Evolutionary conservation across 1,140 invertebrate genomes (phyloP).

Genomic region (Hestina assimilis): DNA sequence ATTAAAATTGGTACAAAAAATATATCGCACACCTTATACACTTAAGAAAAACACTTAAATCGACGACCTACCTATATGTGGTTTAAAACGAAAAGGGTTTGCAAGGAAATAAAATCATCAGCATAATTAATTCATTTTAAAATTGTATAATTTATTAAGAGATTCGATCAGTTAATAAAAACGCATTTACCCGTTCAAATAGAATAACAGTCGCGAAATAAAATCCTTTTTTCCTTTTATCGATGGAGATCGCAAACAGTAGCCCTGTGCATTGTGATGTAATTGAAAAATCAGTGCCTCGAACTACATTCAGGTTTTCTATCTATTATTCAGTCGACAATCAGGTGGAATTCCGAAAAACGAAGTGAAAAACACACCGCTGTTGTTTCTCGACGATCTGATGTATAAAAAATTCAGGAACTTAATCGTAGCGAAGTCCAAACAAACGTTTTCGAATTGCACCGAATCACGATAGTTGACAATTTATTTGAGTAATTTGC

Average conservation of each 20-base stretch:
- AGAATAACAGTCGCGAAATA: conserved; percentile 16
- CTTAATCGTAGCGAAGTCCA: conserved; percentile 62
- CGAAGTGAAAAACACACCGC: conserved; percentile 62
- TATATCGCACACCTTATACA: no score
- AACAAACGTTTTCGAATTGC: conserved; percentile 56
- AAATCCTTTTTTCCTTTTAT: conserved; percentile 32
- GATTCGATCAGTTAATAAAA: conserved; percentile 15
- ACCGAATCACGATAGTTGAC: conserved; percentile 49
- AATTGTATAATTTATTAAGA: conserved; percentile 2
- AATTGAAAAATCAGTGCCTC: conserved; percentile 67
- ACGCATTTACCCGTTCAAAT: conserved; percentile 8
- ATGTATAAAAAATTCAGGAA: conserved; percentile 65
- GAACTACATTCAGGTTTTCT: conserved; percentile 50
- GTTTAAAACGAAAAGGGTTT: no score
- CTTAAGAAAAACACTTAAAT: no score
- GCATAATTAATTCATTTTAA: not conserved
- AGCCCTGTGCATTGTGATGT: conserved; percentile 50
- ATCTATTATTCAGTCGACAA: conserved; percentile 72
- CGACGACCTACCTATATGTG: no score
- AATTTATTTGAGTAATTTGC: conserved; percentile 50
- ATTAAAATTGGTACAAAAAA: no score
- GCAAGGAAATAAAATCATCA: not conserved
- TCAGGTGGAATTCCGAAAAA: conserved; percentile 71
- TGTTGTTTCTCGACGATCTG: conserved; percentile 65
- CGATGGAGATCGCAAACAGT: conserved; percentile 33